Conservation (phyloP, 2,797 vertebrate species). For the Clarias platycephalus region DNA sequence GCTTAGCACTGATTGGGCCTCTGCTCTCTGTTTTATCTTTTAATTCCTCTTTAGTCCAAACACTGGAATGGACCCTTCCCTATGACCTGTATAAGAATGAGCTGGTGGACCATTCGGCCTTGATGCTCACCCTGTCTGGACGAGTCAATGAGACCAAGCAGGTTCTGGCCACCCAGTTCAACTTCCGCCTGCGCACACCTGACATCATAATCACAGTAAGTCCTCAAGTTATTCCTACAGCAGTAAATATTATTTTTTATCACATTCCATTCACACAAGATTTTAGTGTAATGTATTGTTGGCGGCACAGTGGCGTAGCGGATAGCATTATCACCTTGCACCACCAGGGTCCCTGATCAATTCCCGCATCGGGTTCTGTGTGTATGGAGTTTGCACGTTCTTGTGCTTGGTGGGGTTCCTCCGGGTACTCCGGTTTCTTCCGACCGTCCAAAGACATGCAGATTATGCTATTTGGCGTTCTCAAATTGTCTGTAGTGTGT, state of each 20-base stretch:
- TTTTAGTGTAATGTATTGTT: background rate
- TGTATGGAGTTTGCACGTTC: too few species aligned
- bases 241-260: background rate
- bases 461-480: too few species aligned
- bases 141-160: slow-evolving; percentile 75
- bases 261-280: background rate
- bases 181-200: slow-evolving; percentile 84
- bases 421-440: too few species aligned
- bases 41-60: slow-evolving; percentile 64
- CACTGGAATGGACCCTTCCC: slow-evolving; percentile 70
- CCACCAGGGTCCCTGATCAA: too few species aligned
- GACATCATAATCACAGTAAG: slow-evolving; percentile 80
- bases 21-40: background rate
- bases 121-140: slow-evolving; percentile 83
- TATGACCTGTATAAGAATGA: slow-evolving; percentile 80
- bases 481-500: too few species aligned
- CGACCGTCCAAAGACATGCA: too few species aligned
- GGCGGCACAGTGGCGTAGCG: too few species aligned
- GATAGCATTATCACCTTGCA: too few species aligned
- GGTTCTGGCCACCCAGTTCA: slow-evolving; percentile 83
- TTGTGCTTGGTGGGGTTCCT: too few species aligned
- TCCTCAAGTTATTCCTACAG: background rate
- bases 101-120: slow-evolving; percentile 85
- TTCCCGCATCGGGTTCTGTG: too few species aligned
- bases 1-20: background rate